Conservation (phyloP, 2,797 vertebrate species). For the Furcifer pardalis region DNA sequence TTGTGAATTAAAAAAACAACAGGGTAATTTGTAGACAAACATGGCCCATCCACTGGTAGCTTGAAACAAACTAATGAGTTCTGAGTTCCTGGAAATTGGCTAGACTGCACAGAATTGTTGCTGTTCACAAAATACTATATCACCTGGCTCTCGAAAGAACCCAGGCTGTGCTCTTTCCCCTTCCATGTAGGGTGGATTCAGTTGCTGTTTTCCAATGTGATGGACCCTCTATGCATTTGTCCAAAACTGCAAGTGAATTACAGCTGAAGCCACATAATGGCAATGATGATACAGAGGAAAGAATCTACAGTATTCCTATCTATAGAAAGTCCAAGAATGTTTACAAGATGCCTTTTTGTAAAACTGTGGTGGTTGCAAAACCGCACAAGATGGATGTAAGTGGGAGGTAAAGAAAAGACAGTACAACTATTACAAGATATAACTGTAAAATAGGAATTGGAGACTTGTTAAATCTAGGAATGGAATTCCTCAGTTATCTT, state of each 20-base stretch:
- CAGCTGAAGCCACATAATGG: background rate
- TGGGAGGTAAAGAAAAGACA: no score
- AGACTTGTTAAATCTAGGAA: no score
- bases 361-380: background rate
- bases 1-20: background rate
- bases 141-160: background rate
- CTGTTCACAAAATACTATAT: background rate
- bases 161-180: no score
- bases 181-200: background rate
- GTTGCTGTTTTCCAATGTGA: background rate
- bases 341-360: no score
- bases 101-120: background rate
- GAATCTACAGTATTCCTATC: background rate
- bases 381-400: background rate
- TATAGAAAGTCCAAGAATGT: background rate
- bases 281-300: background rate
- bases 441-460: no score
- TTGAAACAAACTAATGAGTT: background rate
- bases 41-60: background rate
- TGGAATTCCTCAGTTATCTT: no score
- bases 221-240: background rate
- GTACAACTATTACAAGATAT: no score
- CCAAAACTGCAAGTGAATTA: background rate
- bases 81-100: background rate
- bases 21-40: background rate